Evolutionary conservation across 2,888 invertebrate genomes (phyloP), one percentile per base, ranked within the genome.

Genomic region (Chymomyza amoena): DNA sequence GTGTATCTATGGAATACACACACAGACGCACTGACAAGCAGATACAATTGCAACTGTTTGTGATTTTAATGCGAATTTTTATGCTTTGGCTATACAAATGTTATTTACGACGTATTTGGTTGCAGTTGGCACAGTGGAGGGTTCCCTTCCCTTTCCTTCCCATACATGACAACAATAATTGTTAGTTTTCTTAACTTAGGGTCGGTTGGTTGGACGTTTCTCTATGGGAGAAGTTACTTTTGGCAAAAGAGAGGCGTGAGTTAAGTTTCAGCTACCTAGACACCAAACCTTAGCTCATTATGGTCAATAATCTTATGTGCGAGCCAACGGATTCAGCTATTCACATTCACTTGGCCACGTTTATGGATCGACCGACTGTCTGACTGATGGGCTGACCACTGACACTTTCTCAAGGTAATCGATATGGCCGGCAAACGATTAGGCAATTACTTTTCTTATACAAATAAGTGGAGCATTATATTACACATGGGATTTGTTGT

Each of bases 21-120:
- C 59, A 20, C 18, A 20, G 20, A 68, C 65, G 67, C 51, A n/a
- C 13, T 45, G 66, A 63, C 60, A 63, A 18, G 36, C 45, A 68
- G 66, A 71, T 61, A 86, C 87, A 88, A 83, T 79, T 88, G 87
- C 87, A 84, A 87, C 75, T 76, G 87, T 81, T 75, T 84, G 73
- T 79, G 67, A 70, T 71, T 70, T 75, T 84, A 87, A 88, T 87
- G 84, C 82, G 84, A 81, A 84, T 81, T 77, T 73, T 67, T 82
- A 88, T 81, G 87, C 78, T 57, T 51, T 52, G 64, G 51, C 57
- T 68, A 81, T 88, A 87, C 79, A 79, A 84, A 72, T 71, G 76
- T 61, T 63, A 75, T 88, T 84, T 81, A 72, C 74, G 61, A 65
- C 32, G 61, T 61, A 76, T 73, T 73, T 57, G 65, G 69, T 79